phyloP scores from a whole-genome alignment of 2,888 invertebrate species.

The Pyrrhosoma nymphula region DNA sequence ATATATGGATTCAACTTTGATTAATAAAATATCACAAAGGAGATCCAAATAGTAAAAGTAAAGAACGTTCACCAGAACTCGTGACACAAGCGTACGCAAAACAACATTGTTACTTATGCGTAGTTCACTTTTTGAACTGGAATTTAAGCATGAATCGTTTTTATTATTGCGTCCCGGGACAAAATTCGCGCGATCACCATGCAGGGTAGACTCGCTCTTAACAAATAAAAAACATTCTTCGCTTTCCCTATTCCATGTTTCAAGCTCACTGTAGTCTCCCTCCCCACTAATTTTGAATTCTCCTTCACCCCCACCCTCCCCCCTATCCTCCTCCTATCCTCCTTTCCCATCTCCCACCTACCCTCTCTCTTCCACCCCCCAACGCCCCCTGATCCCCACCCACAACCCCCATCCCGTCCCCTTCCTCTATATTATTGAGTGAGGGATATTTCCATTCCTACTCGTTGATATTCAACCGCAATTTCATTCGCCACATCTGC shows the following conservation, averaged over 20 bases:
- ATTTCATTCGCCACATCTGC: constrained; percentile 8
- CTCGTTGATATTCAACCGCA: constrained; percentile 27
- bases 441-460: constrained; percentile 17
- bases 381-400: neutral
- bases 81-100: too few species aligned
- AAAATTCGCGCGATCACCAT: too few species aligned
- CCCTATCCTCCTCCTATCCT: neutral
- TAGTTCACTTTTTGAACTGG: too few species aligned
- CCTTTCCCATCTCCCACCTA: neutral
- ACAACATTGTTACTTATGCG: too few species aligned
- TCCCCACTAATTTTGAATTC: neutral
- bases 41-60: too few species aligned
- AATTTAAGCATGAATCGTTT: too few species aligned
- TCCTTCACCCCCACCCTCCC: neutral
- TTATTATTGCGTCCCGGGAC: too few species aligned
- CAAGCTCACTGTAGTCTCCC: neutral
- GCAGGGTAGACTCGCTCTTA: too few species aligned
- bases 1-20: too few species aligned
- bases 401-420: neutral
- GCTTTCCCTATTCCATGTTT: neutral
- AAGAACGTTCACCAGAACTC: too few species aligned
- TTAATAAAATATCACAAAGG: too few species aligned
- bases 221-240: too few species aligned
- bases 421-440: neutral
- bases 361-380: neutral